Evolutionary conservation across 2,888 invertebrate species (phyloP).

Genomic region (Polyommatus iphigenia): DNA sequence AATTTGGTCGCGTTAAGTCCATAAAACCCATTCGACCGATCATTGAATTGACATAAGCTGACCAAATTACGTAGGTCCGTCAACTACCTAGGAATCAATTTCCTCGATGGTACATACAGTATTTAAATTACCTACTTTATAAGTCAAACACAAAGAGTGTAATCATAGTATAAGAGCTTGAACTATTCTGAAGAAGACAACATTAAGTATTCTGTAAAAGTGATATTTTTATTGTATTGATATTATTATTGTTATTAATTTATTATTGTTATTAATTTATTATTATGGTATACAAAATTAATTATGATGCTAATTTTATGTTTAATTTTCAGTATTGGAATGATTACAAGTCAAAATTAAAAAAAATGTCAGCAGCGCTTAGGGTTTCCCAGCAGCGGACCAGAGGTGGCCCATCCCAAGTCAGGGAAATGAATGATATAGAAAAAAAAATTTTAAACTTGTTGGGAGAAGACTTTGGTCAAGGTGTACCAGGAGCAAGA

Average conservation of each 20-base stretch:
- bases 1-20: no score
- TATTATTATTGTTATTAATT: no score
- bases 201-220: not conserved
- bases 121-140: not conserved
- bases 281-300: not conserved
- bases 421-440: constrained; percentile 9
- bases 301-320: not conserved
- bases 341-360: constrained; percentile 22
- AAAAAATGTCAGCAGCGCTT: not conserved
- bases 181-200: not conserved
- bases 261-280: not conserved
- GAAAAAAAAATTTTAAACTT: constrained; percentile 32
- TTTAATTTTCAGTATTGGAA: constrained; percentile 27
- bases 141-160: no score
- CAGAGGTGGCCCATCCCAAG: not conserved
- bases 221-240: no score
- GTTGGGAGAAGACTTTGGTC: constrained; percentile 20
- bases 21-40: no score
- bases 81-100: no score
- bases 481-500: constrained; percentile 9
- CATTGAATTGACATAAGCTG: no score
- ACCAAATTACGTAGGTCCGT: no score
- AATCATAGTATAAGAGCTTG: no score
- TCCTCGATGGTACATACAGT: not conserved
- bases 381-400: not conserved